Evolutionary conservation across 1,140 invertebrate species (phyloP), one percentile per base, ranked within the genome.

Genomic region (Lepidurus apus): DNA sequence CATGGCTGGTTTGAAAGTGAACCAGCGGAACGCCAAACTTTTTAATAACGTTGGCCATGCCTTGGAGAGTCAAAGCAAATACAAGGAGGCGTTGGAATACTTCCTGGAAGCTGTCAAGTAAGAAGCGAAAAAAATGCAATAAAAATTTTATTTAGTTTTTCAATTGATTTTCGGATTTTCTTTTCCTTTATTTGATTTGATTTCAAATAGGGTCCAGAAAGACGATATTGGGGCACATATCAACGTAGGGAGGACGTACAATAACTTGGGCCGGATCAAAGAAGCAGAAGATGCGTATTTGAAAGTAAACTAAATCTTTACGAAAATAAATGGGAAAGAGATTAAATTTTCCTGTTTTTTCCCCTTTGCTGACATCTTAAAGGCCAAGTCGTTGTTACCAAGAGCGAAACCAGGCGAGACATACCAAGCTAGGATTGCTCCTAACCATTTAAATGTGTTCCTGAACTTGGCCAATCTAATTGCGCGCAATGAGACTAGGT

Each of bases 31-130:
- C 87, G 96, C 96, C 3, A 98, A 98, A 86, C 87, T 98, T 2
- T 98, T 95, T 86, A 98, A 98, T 86, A 98, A 98, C 86, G 95
- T 98, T 1, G 97, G 96, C 0, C 95, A 98, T 85, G 95, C 96
- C 0, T 86, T 98, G 74, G 96, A 98, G 87, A 92, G 92, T 76
- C 91, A 95, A 82, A 91, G 91, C 0, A 89, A 90, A 42, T 96
- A 92, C 83, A 87, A 89, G 34, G 94, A 97, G 84, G 97, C 96
- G 1, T 86, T 98, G 42, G 88, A 91, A 79, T 98, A 95, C 85
- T 98, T 98, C 83, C 91, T 94, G 83, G 95, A 94, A 82, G 96
- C 96, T 10, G 95, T 95, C 17, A 87, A 85, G 89, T 90, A 83
- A 80, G 83, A 82, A n/a, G 76, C 42, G n/a, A 77, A 44, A 45